Evolutionary conservation across 2,797 vertebrate genomes (phyloP), one percentile per base, ranked within the genome.

Genomic region (Gadopsis bispinosus): DNA sequence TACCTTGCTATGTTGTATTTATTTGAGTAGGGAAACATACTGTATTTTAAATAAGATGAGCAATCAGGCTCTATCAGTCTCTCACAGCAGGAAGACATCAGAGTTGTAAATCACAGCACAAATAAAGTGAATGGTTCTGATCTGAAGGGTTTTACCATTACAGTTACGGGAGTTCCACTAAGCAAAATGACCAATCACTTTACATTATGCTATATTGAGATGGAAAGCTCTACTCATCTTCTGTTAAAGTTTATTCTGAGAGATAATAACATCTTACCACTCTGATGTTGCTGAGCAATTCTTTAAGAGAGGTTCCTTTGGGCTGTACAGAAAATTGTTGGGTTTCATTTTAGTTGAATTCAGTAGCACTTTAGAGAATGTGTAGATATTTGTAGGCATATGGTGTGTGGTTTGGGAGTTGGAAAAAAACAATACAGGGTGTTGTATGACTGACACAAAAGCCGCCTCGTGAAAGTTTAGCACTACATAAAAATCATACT

Each of bases 111-210:
- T 65, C 60, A 55, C 48, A 56, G 54, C 60, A 59, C 29, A 58
- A 41, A 73, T 70, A 58, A 74, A 58, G 45, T 66, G 53, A 48
- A 29, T 12, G 64, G n/a, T 60, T 79, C 41, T 47, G n/a, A 60
- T 77, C 64, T 29, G 33, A 41, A 31, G 58, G 60, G 19, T 31
- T 75, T 84, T 60, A 62, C 69, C 31, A 55, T 59, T 53, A 31
- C 33, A 69, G 48, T 69, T 69, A 48, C 31, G 0, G 71, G 58
- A 67, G 69, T 33, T 45, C 45, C 73, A 43, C 58, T 16, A 59
- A 78, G 50, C 59, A 73, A 50, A 77, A 58, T 61, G 73, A 76
- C 55, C 75, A 53, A 77, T 83, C 69, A 73, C 75, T 75, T 68
- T 45, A 33, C 70, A 51, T 75, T 22, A 65, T 37, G 65, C 54